A percentile compares a stretch with the other conserved stretches of the same genome.
phyloP scores from a whole-genome alignment of 2,888 invertebrate species.

The Aspidiotus rigidus region DNA sequence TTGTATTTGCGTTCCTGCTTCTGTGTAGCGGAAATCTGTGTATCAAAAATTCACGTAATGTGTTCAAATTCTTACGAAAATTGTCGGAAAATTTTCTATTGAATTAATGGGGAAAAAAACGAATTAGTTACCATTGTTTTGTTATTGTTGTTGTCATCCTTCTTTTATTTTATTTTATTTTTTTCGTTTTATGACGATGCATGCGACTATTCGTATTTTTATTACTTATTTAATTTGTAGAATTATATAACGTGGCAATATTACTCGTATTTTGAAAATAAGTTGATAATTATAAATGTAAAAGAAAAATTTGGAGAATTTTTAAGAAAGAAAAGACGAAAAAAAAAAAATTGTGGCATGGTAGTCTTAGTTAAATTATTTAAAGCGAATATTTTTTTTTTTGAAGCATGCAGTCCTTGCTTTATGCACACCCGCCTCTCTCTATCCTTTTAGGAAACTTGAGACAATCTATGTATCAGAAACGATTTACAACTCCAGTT shows the following conservation, averaged over 20 bases:
- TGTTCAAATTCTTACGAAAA: too few species aligned
- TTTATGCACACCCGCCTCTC: conserved; percentile 34
- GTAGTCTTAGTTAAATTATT: conserved; percentile 24
- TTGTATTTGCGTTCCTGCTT: not conserved
- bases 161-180: not conserved
- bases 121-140: not conserved
- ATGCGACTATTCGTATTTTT: not conserved
- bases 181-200: too few species aligned
- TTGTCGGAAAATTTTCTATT: too few species aligned
- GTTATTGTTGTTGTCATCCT: not conserved
- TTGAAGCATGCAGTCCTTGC: conserved; percentile 32
- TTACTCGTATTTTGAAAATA: not conserved
- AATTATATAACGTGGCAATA: not conserved
- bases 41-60: not conserved
- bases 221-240: not conserved
- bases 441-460: conserved; percentile 34
- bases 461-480: conserved; percentile 31
- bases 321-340: not conserved
- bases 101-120: not conserved
- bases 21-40: not conserved
- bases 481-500: conserved; percentile 29
- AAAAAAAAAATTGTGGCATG: conserved; percentile 16
- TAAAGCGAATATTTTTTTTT: conserved; percentile 19
- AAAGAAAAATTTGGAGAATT: not conserved
- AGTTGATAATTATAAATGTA: not conserved